These are phyloP conservation scores for Sarcophaga caerulescens DNA, from an alignment of 2,888 invertebrate species.

Conservation along the genomic window DNA sequence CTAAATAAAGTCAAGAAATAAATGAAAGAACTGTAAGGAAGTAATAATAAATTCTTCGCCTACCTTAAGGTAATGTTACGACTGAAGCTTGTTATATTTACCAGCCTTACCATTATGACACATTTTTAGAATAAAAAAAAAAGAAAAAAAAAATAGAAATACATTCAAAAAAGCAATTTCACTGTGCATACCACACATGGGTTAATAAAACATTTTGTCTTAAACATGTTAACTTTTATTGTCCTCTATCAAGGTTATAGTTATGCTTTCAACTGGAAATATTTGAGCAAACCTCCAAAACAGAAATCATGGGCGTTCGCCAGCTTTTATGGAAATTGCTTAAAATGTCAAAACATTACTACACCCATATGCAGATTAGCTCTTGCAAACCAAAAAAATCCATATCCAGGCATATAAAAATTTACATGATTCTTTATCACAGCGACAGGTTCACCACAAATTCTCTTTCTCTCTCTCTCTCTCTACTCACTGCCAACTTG, in stretches of 20 bases:
- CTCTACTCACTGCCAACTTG: not conserved
- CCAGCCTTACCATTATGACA: not conserved
- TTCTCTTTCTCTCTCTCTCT: not conserved
- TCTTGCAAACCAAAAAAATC: constrained; percentile 13
- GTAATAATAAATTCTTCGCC: no score
- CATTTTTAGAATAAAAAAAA: not conserved
- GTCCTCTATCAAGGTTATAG: constrained; percentile 58
- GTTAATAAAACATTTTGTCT: constrained; percentile 31
- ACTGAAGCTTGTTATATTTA: no score
- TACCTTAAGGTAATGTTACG: no score
- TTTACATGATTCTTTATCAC: constrained; percentile 59
- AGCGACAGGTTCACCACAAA: constrained; percentile 64
- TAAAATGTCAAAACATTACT: constrained; percentile 63
- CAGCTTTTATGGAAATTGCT: constrained; percentile 62
- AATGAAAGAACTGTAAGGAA: no score
- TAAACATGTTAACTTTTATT: constrained; percentile 21
- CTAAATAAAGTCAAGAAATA: no score
- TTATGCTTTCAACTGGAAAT: not conserved
- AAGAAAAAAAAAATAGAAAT: no score
- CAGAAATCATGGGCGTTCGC: constrained; percentile 58
- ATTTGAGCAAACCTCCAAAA: not conserved
- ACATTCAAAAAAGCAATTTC: not conserved
- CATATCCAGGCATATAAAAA: constrained; percentile 27
- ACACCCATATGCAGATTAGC: constrained; percentile 65
- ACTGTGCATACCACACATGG: not conserved